Evolutionary conservation across 2,888 invertebrate genomes (phyloP), one percentile per base, ranked within the genome.

Genomic region (Acronicta alni): DNA sequence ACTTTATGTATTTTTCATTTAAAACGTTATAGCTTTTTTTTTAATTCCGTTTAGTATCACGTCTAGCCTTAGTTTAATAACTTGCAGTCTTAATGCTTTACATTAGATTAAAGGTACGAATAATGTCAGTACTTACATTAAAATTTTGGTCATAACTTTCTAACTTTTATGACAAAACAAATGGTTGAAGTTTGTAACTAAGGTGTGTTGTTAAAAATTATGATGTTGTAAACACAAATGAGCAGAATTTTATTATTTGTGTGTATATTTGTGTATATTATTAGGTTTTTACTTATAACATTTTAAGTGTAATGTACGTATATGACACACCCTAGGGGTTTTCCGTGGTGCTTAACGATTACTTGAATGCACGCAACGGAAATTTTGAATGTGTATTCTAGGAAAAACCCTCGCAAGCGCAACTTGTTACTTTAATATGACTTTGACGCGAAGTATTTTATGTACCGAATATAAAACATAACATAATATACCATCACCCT

Each of bases 151-250:
- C 46, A 43, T 49, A 54, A 69, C 60, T 74, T 58, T 51, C 32
- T 16, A 41, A 56, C 53, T 53, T 66, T 63, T 57, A 72, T 41
- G 56, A 57, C 48, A 37, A 62, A 56, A 59, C 62, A 39, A 71
- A 64, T 65, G 59, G 48, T 45, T 26, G 17, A 75, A 75, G 52
- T 75, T 75, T 53, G 58, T 69, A 32, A 62, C 54, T 26, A 49
- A 66, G 69, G 44, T 55, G 48, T 15, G 57, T 60, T 45, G 59
- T 75, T 65, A 62, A 66, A 72, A 72, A 69, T 69, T 52, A 75
- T 63, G 52, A 49, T 42, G 49, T 32, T 63, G 42, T 63, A 20
- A 55, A 53, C 59, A 61, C 45, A 59, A 67, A 67, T 59, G 58
- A 66, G 45, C 51, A 45, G 39, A 20, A 65, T 59, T 18, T 3